Evolutionary conservation across 2,797 vertebrate species (phyloP).

Genomic region (Tolypeutes matacus): DNA sequence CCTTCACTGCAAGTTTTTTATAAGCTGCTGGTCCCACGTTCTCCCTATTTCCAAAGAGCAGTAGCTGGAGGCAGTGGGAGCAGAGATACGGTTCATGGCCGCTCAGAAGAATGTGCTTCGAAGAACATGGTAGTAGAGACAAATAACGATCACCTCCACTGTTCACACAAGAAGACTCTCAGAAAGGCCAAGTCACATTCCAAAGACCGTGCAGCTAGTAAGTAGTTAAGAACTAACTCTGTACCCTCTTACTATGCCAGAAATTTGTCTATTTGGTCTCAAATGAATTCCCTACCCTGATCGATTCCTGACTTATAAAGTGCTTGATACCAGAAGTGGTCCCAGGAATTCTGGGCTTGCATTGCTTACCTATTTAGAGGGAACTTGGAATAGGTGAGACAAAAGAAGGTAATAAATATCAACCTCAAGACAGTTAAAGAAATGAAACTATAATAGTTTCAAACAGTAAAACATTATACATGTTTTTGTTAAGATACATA

Average conservation of each 20-base stretch:
- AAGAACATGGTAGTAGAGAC: not conserved
- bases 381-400: not conserved
- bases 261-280: not conserved
- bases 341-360: not conserved
- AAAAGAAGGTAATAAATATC: not conserved
- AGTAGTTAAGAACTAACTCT: not conserved
- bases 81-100: not conserved
- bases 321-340: not conserved
- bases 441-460: conserved; percentile 8
- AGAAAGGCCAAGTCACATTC: not conserved
- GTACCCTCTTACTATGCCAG: not conserved
- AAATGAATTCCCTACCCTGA: not conserved
- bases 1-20: not conserved
- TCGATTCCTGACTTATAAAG: not conserved
- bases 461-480: not conserved
- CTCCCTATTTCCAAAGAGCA: not conserved
- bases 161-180: not conserved
- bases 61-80: not conserved
- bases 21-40: not conserved
- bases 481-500: not conserved
- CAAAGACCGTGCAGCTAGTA: not conserved
- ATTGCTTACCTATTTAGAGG: not conserved
- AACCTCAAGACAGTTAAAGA: not conserved
- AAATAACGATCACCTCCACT: not conserved
- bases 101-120: not conserved